Conservation (phyloP, 2,888 invertebrate genomes). For the Pocota personata region DNA sequence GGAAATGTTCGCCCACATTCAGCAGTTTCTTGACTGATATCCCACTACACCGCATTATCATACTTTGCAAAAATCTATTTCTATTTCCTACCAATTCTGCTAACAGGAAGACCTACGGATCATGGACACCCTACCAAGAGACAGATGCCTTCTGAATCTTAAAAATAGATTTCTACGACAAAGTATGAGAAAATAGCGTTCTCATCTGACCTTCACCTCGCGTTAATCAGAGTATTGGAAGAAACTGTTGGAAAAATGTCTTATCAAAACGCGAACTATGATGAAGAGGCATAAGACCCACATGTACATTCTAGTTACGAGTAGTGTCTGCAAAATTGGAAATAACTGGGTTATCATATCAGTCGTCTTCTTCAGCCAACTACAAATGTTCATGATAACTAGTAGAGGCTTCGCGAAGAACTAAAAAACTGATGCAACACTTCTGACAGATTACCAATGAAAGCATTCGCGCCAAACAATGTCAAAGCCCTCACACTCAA, state of each 20-base stretch:
- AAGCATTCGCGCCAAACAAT: background rate
- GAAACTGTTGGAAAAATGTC: background rate
- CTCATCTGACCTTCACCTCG: constrained; percentile 22
- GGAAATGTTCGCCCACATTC: too few relatives aligned
- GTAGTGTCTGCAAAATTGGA: background rate
- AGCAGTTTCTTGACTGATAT: too few relatives aligned
- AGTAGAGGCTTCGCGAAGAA: background rate
- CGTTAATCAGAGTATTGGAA: background rate
- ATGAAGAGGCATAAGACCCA: background rate
- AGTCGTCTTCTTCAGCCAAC: background rate
- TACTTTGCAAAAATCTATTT: too few relatives aligned
- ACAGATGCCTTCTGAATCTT: background rate
- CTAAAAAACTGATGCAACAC: constrained; percentile 51
- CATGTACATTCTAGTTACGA: background rate
- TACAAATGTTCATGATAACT: background rate
- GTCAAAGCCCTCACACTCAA: constrained; percentile 4
- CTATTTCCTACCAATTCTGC: background rate
- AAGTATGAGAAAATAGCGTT: background rate
- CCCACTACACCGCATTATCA: too few relatives aligned
- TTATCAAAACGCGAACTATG: constrained; percentile 19
- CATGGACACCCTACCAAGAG: background rate
- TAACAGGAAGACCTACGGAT: background rate
- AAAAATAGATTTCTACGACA: constrained; percentile 17
- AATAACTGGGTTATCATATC: constrained; percentile 26
- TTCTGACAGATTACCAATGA: constrained; percentile 5